These are phyloP conservation scores for Sinocyclocheilus maitianheensis DNA, from an alignment of 2,113 vertebrate genomes.

Conservation along the genomic window DNA sequence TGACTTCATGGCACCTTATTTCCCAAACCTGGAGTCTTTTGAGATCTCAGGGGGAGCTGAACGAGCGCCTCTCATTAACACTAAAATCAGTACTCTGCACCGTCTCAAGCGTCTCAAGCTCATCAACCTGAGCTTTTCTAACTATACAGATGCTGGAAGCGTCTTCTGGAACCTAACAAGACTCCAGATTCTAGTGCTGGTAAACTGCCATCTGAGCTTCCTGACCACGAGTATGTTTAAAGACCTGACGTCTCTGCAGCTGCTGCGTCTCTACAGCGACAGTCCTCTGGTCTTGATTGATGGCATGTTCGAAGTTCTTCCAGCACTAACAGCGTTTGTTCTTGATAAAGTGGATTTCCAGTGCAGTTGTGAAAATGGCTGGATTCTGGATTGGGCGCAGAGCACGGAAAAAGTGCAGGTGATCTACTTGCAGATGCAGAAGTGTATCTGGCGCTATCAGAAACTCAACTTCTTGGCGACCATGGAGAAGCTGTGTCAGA, in stretches of 20 bases:
- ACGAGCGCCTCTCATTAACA: neutral
- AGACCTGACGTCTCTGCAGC: constrained; percentile 51
- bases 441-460: constrained; percentile 55
- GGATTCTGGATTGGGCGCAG: constrained; percentile 56
- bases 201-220: constrained; percentile 53
- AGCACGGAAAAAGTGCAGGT: constrained; percentile 39
- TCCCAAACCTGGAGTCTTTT: constrained; percentile 54
- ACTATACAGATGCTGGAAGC: constrained; percentile 20
- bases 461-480: constrained; percentile 53
- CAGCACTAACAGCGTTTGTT: constrained; percentile 32
- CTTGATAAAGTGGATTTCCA: constrained; percentile 54
- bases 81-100: constrained; percentile 36
- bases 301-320: constrained; percentile 42
- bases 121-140: constrained; percentile 49
- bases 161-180: constrained; percentile 50
- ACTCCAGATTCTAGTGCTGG: constrained; percentile 48
- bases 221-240: constrained; percentile 52
- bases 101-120: constrained; percentile 57
- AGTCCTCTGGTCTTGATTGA: constrained; percentile 46
- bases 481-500: constrained; percentile 60
- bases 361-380: constrained; percentile 50
- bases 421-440: constrained; percentile 48
- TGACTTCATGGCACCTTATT: constrained; percentile 31
- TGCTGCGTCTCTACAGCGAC: constrained; percentile 46
- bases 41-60: constrained; percentile 39